Conservation (phyloP, 2,888 invertebrate species). For the Ophion ventricosus region DNA sequence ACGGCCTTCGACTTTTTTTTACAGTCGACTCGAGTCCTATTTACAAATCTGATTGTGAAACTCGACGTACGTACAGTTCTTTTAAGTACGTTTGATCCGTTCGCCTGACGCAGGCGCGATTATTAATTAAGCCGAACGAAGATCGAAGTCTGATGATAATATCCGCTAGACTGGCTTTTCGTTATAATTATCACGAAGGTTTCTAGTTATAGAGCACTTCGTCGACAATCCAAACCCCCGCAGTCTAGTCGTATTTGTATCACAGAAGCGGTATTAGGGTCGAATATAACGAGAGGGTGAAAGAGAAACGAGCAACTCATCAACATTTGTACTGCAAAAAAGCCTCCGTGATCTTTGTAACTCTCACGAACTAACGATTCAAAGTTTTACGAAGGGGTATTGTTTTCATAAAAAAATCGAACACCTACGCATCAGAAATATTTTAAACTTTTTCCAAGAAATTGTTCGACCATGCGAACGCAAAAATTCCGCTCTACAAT, state of each 20-base stretch:
- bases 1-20: background rate
- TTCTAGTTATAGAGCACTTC: conserved; percentile 59
- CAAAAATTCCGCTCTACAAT: background rate
- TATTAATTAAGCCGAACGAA: conserved; percentile 38
- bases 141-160: conserved; percentile 44
- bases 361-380: conserved; percentile 18
- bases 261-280: conserved; percentile 52
- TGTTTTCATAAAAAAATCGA: background rate
- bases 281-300: conserved; percentile 42
- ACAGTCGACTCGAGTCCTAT: background rate
- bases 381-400: background rate
- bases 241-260: conserved; percentile 23
- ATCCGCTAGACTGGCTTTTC: conserved; percentile 27
- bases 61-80: background rate
- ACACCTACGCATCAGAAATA: background rate
- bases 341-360: conserved; percentile 21
- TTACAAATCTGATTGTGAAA: background rate
- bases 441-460: background rate
- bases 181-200: conserved; percentile 49
- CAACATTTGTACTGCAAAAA: conserved; percentile 9
- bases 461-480: background rate
- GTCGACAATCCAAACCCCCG: conserved; percentile 50
- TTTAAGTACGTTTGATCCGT: background rate
- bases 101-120: background rate
- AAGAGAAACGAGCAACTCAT: conserved; percentile 27